Conservation (phyloP, 92 coral and sea anemone genomes). For the Paragorgia papillata region DNA sequence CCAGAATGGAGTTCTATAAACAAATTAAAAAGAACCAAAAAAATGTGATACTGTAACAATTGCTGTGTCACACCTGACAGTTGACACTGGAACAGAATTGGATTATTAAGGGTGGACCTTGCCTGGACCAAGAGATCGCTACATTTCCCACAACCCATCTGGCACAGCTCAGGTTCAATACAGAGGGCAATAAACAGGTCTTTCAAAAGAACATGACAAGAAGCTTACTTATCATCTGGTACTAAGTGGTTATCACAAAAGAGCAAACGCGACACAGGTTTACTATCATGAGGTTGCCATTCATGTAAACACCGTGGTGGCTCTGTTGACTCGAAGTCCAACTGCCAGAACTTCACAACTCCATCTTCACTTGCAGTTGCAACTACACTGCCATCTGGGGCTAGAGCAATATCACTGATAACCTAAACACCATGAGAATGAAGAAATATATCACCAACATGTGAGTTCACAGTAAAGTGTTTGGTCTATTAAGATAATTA, state of each 20-base stretch:
- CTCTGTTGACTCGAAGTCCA: conserved; percentile 62
- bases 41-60: too few relatives aligned
- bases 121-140: too few relatives aligned
- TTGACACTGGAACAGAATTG: too few relatives aligned
- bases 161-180: too few relatives aligned
- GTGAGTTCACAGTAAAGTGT: too few relatives aligned
- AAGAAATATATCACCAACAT: too few relatives aligned
- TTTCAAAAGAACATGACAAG: too few relatives aligned
- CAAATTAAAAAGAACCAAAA: not conserved
- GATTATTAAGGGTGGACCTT: too few relatives aligned
- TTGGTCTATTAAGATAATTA: too few relatives aligned
- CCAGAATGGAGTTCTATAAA: conserved; percentile 91
- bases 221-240: conserved; percentile 81
- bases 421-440: conserved; percentile 51
- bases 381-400: conserved; percentile 91
- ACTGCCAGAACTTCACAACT: conserved; percentile 85
- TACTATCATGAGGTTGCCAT: conserved; percentile 89
- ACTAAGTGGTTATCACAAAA: conserved; percentile 83
- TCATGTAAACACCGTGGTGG: conserved; percentile 72
- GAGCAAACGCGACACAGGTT: conserved; percentile 76
- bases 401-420: conserved; percentile 84
- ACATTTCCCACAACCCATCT: too few relatives aligned
- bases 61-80: too few relatives aligned
- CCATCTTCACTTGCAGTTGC: conserved; percentile 99
- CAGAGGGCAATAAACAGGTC: too few relatives aligned